phyloP scores from a whole-genome alignment of 2,797 vertebrate genomes.

The Apogon talboti region DNA sequence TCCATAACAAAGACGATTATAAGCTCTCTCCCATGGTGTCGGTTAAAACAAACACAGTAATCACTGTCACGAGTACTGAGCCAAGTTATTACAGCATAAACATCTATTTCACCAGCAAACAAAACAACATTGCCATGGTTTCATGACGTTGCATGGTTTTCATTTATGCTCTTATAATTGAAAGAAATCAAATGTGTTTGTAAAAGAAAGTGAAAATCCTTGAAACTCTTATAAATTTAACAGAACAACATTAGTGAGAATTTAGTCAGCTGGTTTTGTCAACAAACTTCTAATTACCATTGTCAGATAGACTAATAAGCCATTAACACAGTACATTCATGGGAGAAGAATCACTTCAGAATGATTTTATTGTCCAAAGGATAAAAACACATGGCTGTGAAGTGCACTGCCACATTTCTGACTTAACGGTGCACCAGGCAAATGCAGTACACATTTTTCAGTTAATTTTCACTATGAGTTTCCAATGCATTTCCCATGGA shows the following conservation, averaged over 20 bases:
- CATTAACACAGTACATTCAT: conserved; percentile 24
- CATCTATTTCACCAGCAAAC: conserved; percentile 75
- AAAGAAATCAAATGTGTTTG: conserved; percentile 31
- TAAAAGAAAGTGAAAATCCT: conserved; percentile 44
- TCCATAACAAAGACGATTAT: conserved; percentile 58
- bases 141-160: conserved; percentile 68
- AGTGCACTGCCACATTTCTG: conserved; percentile 37
- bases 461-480: conserved; percentile 72
- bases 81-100: conserved; percentile 78
- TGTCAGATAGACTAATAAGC: conserved; percentile 21
- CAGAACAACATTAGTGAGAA: conserved; percentile 18
- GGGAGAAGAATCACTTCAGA: conserved; percentile 17
- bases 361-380: conserved; percentile 26
- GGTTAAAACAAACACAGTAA: conserved; percentile 74
- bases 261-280: conserved; percentile 27
- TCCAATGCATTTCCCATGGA: conserved; percentile 76
- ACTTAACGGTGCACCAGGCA: conserved; percentile 50
- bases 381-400: conserved; percentile 22
- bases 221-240: conserved; percentile 37
- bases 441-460: conserved; percentile 59
- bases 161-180: conserved; percentile 63
- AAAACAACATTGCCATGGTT: conserved; percentile 72
- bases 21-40: conserved; percentile 64
- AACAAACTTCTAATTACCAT: conserved; percentile 28
- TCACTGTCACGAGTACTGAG: conserved; percentile 64